Base-by-base conservation (phyloP, 2,888 invertebrate species). In the Steinernema hermaphroditum region DNA sequence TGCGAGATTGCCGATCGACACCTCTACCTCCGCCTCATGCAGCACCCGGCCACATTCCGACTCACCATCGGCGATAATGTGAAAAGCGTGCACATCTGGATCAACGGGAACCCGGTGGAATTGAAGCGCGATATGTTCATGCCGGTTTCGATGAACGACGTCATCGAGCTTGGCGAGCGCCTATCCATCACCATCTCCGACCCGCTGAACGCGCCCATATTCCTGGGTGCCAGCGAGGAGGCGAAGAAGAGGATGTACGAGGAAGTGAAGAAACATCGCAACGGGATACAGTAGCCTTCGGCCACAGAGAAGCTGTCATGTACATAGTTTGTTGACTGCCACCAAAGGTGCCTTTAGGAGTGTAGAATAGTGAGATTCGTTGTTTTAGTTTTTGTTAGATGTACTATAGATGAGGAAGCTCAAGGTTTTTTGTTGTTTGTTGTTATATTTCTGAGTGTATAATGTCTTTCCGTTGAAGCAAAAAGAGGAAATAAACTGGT, bases 61-160 rank as follows among this genome's bases (percentile, higher is more conserved):
- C 32, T 62, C 1, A 32, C 62, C 14, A n/a, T 62, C 2, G 62
- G 62, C 32, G 62, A 62, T 8, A 62, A 62, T 32, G 32, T 62
- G 16, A 62, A 34, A n/a, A 62, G 62, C 34, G 62, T 62, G 12
- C 24, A 32, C 16, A 32, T 62, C 1, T 62, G 62, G 62, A 62
- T 62, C 62, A 62, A 62, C 62, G 62, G 62, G 6, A 32, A 29
- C 29, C 29, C 62, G 27, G 62, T 62, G 32, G 62, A 62, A 2
- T 16, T 62, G 16, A 62, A 62, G 29, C 29, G 62, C 2, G 62
- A 62, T 32, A 62, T 62, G 62, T 62, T 62, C 32, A 62, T 62
- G 62, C 62, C 62, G 12, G 62, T 62, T 8, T 62, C 62, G 1
- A 62, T 62, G 62, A 29, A 62, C 34, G 62, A 62, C 62, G 62